Evolutionary conservation across 1,140 invertebrate species (phyloP).

Genomic region (Harpegnathos saltator): DNA sequence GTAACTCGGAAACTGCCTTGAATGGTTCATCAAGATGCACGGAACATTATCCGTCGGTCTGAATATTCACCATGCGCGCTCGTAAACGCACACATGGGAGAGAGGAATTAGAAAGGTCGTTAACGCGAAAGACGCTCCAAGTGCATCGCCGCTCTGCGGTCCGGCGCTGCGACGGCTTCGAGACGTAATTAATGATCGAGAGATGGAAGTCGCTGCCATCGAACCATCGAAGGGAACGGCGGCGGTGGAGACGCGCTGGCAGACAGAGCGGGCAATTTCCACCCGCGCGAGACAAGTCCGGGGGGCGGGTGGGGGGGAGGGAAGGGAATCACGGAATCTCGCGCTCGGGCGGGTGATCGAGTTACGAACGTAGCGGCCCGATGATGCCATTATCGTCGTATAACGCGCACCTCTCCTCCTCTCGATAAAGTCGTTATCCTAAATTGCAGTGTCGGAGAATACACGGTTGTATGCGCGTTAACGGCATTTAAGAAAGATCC

Average conservation of each 20-base stretch:
- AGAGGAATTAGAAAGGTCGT: constrained; percentile 54
- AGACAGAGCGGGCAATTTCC: constrained; percentile 56
- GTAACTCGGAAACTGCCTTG: neutral
- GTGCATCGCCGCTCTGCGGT: constrained; percentile 1
- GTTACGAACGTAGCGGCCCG: constrained; percentile 67
- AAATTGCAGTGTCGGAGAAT: constrained; percentile 28
- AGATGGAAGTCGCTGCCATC: constrained; percentile 55
- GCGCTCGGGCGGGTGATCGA: constrained; percentile 70
- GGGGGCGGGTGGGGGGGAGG: too few relatives aligned
- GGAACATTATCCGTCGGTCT: constrained; percentile 5
- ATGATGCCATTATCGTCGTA: constrained; percentile 65
- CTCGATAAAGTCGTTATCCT: constrained; percentile 57
- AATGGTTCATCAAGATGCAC: constrained; percentile 26
- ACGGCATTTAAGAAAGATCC: constrained; percentile 17
- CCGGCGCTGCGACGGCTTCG: constrained; percentile 21
- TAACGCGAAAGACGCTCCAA: constrained; percentile 58
- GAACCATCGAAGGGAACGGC: constrained; percentile 19
- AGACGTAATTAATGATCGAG: constrained; percentile 69
- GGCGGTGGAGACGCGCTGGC: constrained; percentile 40
- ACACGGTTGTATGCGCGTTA: neutral
- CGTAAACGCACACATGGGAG: constrained; percentile 12
- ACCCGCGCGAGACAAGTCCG: constrained; percentile 42
- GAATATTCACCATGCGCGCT: constrained; percentile 1
- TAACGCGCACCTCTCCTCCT: constrained; percentile 55
- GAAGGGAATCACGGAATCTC: constrained; percentile 42